A percentile compares a stretch with the other conserved stretches of the same genome.
These are phyloP conservation scores for Zenarchopterus dispar DNA, from an alignment of 2,797 vertebrate species.

Conservation along the genomic window DNA sequence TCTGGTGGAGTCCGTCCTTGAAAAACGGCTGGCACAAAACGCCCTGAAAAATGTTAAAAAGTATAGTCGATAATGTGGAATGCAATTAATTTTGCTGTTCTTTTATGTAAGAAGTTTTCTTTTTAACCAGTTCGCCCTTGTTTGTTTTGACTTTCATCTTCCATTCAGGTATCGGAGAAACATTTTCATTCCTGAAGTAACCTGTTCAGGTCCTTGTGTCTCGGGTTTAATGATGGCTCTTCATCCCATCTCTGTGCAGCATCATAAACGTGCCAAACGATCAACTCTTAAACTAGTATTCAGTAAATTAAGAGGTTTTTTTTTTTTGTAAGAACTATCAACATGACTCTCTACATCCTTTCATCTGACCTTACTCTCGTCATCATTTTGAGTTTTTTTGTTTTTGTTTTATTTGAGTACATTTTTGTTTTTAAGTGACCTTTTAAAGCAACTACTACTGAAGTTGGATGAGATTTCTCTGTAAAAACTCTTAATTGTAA, in stretches of 20 bases:
- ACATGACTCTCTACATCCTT: too few relatives aligned
- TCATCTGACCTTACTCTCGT: too few relatives aligned
- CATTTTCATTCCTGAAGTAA: constrained; percentile 39
- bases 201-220: constrained; percentile 35
- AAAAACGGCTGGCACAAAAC: constrained; percentile 23
- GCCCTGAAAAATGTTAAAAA: constrained; percentile 42
- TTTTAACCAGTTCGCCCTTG: constrained; percentile 54
- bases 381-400: not conserved
- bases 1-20: constrained; percentile 45
- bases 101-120: constrained; percentile 54
- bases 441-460: constrained; percentile 4
- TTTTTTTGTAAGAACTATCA: too few relatives aligned
- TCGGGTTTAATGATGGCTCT: constrained; percentile 51
- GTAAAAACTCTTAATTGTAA: constrained; percentile 14
- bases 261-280: constrained; percentile 32
- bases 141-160: constrained; percentile 45
- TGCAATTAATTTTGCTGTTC: constrained; percentile 53
- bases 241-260: constrained; percentile 33
- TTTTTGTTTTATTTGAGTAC: not conserved
- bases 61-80: constrained; percentile 38
- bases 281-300: constrained; percentile 38
- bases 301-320: too few relatives aligned
- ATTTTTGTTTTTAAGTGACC: constrained; percentile 1
- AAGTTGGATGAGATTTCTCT: not conserved
- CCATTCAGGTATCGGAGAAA: constrained; percentile 25